Base-by-base conservation (phyloP, 35 echinoderm and acorn worm genomes). In the Ophioderma brevispina region DNA sequence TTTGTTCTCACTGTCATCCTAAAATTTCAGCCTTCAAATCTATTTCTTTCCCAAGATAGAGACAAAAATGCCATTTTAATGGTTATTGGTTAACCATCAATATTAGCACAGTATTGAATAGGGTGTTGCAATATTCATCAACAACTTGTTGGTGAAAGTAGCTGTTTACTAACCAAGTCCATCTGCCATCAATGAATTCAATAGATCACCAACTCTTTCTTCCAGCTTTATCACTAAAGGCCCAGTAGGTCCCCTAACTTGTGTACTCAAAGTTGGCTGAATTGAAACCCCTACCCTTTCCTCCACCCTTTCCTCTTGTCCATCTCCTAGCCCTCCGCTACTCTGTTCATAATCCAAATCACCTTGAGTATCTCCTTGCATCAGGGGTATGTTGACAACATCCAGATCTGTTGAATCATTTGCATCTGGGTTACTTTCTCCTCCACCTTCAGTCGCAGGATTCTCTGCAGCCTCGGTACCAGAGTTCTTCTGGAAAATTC, bases 401-500 rank as follows among this genome's bases (percentile, higher is more conserved):
- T 18, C 59, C 59, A 70, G 28, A 2, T 70, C 28, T 2, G 2
- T 70, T 18, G 59, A 70, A 2, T 70, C 59, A 25, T 25, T 70
- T 15, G 59, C 28, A 4, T 70, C 59, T 15, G 10, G 10, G 4
- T 18, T 18, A 70, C 28, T 30, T 52, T 11, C 46, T 52, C 8
- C 21, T 52, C 21, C 46, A 25, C 17, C n/a, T 70, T 70, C 59
- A 15, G 15, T 25, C 2, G n/a, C 17, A 25, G 59, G 28, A 13
- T 2, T 6, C 3, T 25, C 59, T 4, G 15, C 59, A 30, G 59
- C 1, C 28, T 70, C 17, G 59, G 4, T 37, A 21, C 21, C 50
- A 6, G 40, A 40, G 28, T 76, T 76, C 1, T 79, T 50, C 55
- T 82, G 79, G 21, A 82, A 90, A 75, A 90, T 90, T 40, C 88